Evolutionary conservation across 2,797 vertebrate species (phyloP).

Genomic region (Amblyopsis hoosieri): DNA sequence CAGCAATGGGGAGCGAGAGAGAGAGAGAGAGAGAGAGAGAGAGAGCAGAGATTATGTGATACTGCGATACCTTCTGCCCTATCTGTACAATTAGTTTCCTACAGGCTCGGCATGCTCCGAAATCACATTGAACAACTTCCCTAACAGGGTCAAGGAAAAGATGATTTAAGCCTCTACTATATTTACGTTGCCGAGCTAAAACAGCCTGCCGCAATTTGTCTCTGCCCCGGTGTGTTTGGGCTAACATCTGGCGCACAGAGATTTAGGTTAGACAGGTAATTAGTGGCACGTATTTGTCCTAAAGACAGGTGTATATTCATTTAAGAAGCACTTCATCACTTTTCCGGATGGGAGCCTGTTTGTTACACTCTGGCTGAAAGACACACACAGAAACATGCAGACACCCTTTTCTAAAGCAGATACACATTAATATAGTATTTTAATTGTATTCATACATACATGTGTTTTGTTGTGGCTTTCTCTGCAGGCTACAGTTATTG

Average conservation of each 20-base stretch:
- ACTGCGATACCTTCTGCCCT: slow-evolving; percentile 56
- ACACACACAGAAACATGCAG: slow-evolving; percentile 29
- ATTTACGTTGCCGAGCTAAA: slow-evolving; percentile 76
- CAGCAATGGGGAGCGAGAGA: not conserved
- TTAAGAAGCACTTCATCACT: slow-evolving; percentile 84
- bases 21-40: slow-evolving; percentile 14
- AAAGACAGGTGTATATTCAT: slow-evolving; percentile 87
- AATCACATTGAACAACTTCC: slow-evolving; percentile 78
- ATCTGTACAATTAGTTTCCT: slow-evolving; percentile 75
- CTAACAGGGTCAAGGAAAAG: slow-evolving; percentile 84
- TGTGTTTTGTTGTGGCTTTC: not conserved
- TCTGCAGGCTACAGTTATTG: too few species aligned
- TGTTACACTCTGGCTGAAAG: slow-evolving; percentile 42
- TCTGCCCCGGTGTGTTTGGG: slow-evolving; percentile 81
- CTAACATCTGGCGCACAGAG: slow-evolving; percentile 84
- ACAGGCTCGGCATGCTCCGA: slow-evolving; percentile 54
- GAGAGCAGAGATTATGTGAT: slow-evolving; percentile 62
- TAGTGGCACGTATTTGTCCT: slow-evolving; percentile 85
- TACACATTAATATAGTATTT: slow-evolving; percentile 6
- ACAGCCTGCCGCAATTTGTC: slow-evolving; percentile 76
- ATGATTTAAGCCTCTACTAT: slow-evolving; percentile 81
- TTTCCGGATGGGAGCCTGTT: slow-evolving; percentile 61
- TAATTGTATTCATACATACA: not conserved
- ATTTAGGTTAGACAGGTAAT: slow-evolving; percentile 88
- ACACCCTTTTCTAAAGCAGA: slow-evolving; percentile 20